phyloP scores from a whole-genome alignment of 37 sponge, comb jelly and placozoan genomes.

The Cliona cf. orientalis region DNA sequence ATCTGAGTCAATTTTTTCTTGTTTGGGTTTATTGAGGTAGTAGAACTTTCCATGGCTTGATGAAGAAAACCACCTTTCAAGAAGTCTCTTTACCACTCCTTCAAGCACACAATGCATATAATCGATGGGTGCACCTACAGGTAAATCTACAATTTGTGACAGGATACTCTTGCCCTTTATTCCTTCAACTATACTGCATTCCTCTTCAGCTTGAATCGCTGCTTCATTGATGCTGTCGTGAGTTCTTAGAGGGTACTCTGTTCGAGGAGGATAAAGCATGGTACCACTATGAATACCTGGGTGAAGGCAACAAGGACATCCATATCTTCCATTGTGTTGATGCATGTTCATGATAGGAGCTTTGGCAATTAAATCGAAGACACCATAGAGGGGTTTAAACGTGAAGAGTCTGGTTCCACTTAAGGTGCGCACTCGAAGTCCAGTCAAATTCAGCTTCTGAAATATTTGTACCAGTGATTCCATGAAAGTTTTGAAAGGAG shows the following conservation, averaged over 20 bases:
- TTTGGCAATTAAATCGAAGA: slow-evolving; percentile 9
- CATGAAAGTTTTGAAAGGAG: background rate
- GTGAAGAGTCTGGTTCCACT: background rate
- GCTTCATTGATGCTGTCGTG: background rate
- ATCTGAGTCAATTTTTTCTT: background rate
- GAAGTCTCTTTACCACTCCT: slow-evolving; percentile 7
- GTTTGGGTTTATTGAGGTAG: background rate
- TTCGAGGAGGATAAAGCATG: background rate
- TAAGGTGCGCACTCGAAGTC: background rate
- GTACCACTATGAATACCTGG: too few relatives aligned
- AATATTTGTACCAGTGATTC: background rate
- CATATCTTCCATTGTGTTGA: slow-evolving; percentile 15
- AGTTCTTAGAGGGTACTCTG: background rate
- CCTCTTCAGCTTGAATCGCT: background rate
- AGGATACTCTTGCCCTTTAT: background rate
- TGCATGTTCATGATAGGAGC: slow-evolving; percentile 5
- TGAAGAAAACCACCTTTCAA: background rate
- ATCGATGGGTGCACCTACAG: slow-evolving; percentile 1
- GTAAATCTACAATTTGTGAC: background rate
- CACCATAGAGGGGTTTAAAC: slow-evolving; percentile 9
- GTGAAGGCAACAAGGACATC: background rate
- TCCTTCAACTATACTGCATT: background rate
- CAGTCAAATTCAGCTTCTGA: background rate
- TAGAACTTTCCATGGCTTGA: background rate
- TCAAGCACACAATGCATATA: slow-evolving; percentile 39